phyloP scores from a whole-genome alignment of 92 coral and sea anemone genomes.

The Siderastrea radians region DNA sequence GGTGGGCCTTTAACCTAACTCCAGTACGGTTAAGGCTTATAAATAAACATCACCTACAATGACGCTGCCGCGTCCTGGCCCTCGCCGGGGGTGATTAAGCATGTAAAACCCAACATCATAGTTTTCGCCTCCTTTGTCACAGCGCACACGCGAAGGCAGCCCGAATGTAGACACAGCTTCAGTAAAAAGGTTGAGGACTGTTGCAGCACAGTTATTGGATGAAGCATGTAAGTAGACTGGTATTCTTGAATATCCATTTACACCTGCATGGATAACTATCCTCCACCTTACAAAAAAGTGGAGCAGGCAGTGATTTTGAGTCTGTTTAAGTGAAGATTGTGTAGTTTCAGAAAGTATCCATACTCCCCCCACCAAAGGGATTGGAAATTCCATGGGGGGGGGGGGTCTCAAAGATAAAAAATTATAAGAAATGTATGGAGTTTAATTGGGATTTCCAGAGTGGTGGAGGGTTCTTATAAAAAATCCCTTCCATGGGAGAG shows the following conservation, averaged over 20 bases:
- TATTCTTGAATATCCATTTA: slow-evolving; percentile 51
- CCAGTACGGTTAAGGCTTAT: slow-evolving; percentile 3
- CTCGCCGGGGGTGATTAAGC: slow-evolving; percentile 19
- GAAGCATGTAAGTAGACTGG: slow-evolving; percentile 47
- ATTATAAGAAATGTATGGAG: no score
- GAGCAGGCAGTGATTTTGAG: no score
- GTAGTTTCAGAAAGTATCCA: no score
- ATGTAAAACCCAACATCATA: slow-evolving; percentile 42
- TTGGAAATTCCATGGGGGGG: no score
- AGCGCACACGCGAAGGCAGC: slow-evolving; percentile 53
- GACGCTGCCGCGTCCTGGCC: slow-evolving; percentile 52
- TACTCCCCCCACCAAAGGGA: no score
- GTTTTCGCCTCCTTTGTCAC: slow-evolving; percentile 67
- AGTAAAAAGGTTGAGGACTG: slow-evolving; percentile 52
- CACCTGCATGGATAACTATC: slow-evolving; percentile 57
- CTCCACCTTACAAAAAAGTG: no score
- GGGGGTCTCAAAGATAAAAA: no score
- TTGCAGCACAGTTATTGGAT: slow-evolving; percentile 31
- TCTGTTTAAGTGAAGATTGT: no score
- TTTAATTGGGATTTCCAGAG: no score
- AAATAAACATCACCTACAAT: slow-evolving; percentile 42
- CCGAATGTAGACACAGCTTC: slow-evolving; percentile 54
- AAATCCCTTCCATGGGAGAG: no score
- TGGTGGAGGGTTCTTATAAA: no score
- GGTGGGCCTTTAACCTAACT: no score